Base-by-base conservation (phyloP, 2,888 invertebrate genomes). In the Ophraella communa region DNA sequence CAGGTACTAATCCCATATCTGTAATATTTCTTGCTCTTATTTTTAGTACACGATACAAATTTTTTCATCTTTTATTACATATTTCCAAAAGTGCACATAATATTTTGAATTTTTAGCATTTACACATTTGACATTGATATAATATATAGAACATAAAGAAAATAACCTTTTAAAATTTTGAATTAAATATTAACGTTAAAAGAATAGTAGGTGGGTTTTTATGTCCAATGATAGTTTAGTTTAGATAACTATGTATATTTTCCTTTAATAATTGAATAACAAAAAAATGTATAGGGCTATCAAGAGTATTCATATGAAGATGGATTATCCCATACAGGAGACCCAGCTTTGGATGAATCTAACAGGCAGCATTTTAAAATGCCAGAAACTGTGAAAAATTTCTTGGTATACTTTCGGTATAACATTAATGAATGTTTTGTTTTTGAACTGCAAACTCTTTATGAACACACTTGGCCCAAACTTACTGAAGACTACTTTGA, bases 401-500 rank as follows among this genome's bases (percentile, higher is more conserved):
- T 97, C 78, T 85, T 98, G 63, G 86, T 90, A 1, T 94, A 94
- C 80, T 94, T 98, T 80, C 88, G 94, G 44, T 93, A 93, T 78
- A 92, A 92, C 78, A 93, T 98, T 67, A 92, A 90, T 74, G 95
- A 96, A 71, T 93, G 95, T 55, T 89, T 93, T 77, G 88, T 96
- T 14, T 94, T 91, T 82, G 97, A 97, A 78, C 93, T 98, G 68
- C 92, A 96, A 80, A 94, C 94, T 80, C 87, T 97, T 71, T 99
- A 99, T 84, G 98, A 98, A 82, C 94, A 93, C 78, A 92, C 93
- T 73, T 98, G 96, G 83, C 96, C 96, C 2, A 96, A 96, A 79
- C 86, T 98, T 60, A 96, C 98, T 10, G 98, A 98, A 78, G 92
- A 96, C 78, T 94, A 94, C 82, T 99, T 95, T 84, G 95, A 96